These are phyloP conservation scores for Patella ulyssiponensis DNA, from an alignment of 2,888 invertebrate genomes.

Conservation along the genomic window DNA sequence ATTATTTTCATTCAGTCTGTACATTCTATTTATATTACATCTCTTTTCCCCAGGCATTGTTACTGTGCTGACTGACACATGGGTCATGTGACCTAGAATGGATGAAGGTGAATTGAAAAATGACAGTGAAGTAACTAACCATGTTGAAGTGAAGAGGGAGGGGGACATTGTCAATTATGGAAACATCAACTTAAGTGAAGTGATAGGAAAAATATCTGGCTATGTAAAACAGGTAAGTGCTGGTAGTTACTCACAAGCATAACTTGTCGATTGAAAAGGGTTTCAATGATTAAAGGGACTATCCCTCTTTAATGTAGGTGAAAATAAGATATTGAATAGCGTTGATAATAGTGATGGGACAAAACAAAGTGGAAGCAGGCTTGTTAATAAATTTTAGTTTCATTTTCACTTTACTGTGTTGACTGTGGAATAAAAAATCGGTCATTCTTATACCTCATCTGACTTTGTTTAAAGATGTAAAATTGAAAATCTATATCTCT, in stretches of 20 bases:
- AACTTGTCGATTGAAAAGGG: neutral
- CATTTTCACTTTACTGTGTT: too few species aligned
- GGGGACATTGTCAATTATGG: neutral
- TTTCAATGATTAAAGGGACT: neutral
- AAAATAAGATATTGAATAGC: neutral
- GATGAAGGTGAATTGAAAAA: conserved; percentile 28
- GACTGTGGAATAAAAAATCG: too few species aligned
- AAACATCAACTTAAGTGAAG: neutral
- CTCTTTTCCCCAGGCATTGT: neutral
- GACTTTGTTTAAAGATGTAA: too few species aligned
- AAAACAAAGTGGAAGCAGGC: neutral
- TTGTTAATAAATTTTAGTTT: too few species aligned
- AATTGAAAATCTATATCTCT: too few species aligned
- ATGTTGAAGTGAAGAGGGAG: conserved; percentile 14
- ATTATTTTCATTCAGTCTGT: too few species aligned
- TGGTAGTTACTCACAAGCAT: neutral
- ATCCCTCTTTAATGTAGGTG: neutral
- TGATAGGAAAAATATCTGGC: conserved; percentile 20
- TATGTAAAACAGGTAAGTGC: conserved; percentile 39
- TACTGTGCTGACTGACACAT: conserved; percentile 7
- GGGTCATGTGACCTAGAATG: conserved; percentile 43
- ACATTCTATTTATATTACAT: too few species aligned
- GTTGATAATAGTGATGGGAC: neutral
- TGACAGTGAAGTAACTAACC: conserved; percentile 17
- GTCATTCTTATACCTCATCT: too few species aligned